Percentiles rank a stretch among this genome's conserved stretches.
Evolutionary conservation across 2,888 invertebrate genomes (phyloP).

Genomic region (Agonum fuliginosum): DNA sequence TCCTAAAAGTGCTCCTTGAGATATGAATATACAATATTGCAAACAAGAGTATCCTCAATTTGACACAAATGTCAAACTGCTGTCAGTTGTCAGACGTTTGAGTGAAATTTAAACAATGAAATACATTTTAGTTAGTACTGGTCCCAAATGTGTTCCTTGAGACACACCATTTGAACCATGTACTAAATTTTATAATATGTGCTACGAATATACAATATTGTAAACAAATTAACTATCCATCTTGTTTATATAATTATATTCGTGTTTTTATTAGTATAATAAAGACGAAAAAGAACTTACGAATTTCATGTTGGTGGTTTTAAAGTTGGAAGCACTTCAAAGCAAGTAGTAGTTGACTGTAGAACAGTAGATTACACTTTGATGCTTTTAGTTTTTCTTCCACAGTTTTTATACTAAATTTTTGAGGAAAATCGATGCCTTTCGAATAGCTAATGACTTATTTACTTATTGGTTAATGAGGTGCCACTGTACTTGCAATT

Average conservation of each 20-base stretch:
- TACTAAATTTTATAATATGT: too few species aligned
- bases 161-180: too few species aligned
- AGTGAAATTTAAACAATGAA: too few species aligned
- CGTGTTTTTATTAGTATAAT: neutral
- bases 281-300: conserved; percentile 28
- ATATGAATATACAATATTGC: too few species aligned
- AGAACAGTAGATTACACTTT: conserved; percentile 11
- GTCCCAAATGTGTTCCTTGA: too few species aligned
- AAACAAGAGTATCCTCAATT: too few species aligned
- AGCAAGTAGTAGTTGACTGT: neutral
- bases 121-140: too few species aligned
- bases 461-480: neutral
- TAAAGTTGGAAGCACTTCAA: neutral
- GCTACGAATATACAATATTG: too few species aligned
- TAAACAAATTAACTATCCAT: too few species aligned
- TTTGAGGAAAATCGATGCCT: conserved; percentile 8
- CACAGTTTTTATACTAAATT: conserved; percentile 39
- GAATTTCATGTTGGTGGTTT: conserved; percentile 43
- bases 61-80: too few species aligned
- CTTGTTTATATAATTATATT: conserved; percentile 19
- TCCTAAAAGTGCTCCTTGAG: too few species aligned
- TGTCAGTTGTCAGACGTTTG: too few species aligned
- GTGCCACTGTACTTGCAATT: neutral
- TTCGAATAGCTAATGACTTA: conserved; percentile 10
- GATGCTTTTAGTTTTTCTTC: neutral